These are phyloP conservation scores for Protobothrops flavoviridis DNA, from an alignment of 2,113 vertebrate genomes.

Conservation along the genomic window DNA sequence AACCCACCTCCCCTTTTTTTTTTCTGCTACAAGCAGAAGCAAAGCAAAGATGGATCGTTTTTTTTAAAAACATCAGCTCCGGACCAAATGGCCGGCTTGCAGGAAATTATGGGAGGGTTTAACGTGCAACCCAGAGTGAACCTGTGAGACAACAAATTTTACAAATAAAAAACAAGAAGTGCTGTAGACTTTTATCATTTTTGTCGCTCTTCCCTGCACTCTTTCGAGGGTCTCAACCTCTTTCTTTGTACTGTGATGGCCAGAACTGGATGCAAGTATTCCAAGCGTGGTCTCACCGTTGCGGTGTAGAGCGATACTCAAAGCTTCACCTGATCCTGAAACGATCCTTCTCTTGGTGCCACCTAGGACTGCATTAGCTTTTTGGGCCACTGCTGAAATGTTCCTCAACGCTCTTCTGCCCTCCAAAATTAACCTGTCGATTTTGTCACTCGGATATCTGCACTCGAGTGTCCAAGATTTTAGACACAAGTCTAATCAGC, in stretches of 20 bases:
- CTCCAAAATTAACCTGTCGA: background rate
- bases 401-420: background rate
- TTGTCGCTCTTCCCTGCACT: no score
- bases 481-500: background rate
- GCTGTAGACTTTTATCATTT: conserved; percentile 3
- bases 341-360: background rate
- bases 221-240: no score
- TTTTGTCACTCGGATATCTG: background rate
- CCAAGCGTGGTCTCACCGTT: no score
- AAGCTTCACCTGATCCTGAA: no score
- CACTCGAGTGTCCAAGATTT: background rate
- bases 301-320: no score
- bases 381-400: background rate
- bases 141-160: background rate
- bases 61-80: background rate
- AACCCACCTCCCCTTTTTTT: background rate
- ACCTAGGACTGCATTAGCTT: background rate
- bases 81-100: conserved; percentile 44
- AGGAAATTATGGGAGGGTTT: conserved; percentile 35
- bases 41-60: conserved; percentile 40
- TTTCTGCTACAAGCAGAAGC: conserved; percentile 6
- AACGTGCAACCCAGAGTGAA: conserved; percentile 15
- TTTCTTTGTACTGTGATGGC: no score
- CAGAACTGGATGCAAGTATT: no score
- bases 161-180: background rate